Conservation (phyloP, 2,797 vertebrate species). For the Tauraco hartlaubi region DNA sequence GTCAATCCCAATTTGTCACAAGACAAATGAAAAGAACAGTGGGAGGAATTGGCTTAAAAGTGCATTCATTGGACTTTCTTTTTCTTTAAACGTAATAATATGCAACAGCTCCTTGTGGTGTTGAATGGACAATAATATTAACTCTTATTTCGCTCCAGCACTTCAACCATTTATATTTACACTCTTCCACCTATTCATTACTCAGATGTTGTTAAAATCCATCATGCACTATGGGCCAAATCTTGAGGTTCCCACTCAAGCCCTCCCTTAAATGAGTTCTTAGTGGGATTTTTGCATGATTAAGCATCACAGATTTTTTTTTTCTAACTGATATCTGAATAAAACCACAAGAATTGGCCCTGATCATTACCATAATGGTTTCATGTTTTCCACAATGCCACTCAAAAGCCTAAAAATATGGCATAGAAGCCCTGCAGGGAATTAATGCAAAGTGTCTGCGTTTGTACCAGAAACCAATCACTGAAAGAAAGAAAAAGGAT, state of each 20-base stretch:
- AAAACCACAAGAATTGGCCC: conserved; percentile 3
- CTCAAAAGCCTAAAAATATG: conserved; percentile 40
- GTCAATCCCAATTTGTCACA: conserved; percentile 34
- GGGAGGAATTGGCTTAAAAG: conserved; percentile 49
- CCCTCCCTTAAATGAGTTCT: neutral
- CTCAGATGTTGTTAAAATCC: conserved; percentile 17
- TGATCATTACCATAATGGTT: conserved; percentile 36
- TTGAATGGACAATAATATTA: neutral
- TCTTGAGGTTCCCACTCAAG: neutral
- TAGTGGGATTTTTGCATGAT: conserved; percentile 31
- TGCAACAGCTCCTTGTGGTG: neutral
- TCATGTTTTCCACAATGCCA: conserved; percentile 20
- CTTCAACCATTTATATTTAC: neutral
- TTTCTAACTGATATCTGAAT: neutral
- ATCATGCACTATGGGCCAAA: neutral
- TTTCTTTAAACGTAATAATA: conserved; percentile 24
- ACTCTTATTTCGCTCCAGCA: neutral
- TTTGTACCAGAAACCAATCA: neutral
- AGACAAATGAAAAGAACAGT: conserved; percentile 55
- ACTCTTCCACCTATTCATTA: conserved; percentile 21
- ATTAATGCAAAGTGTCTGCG: conserved; percentile 17
- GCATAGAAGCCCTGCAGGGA: neutral
- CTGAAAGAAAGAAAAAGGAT: neutral
- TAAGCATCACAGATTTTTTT: neutral
- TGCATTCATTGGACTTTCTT: neutral